Evolutionary conservation across 2,113 vertebrate genomes (phyloP), one percentile per base, ranked within the genome.

Genomic region (Silurus meridionalis): DNA sequence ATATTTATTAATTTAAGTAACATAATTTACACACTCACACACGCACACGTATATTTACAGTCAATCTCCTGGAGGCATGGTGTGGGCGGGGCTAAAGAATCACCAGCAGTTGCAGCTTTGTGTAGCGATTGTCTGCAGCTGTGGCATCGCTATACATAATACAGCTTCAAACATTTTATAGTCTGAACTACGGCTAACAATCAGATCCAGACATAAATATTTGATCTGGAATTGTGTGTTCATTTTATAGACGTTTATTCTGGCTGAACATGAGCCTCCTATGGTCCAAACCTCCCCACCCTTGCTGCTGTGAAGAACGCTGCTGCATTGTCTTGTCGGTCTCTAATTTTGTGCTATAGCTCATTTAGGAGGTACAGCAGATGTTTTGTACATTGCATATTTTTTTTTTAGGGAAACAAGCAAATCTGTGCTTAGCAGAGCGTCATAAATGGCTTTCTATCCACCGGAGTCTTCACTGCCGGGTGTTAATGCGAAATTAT

Each of bases 401-500:
- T 55, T 77, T 88, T n/a, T 88, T 67, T n/a, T 67, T 64, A 5
- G 81, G 50, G 63, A 46, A 67, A 60, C 14, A 55, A 77, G 87
- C 82, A 87, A 67, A 86, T 61, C 84, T 58, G n/a, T 21, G 58
- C 87, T 78, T n/a, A 85, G 87, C 83, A 53, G n/a, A 23, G n/a
- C 77, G 86, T 50, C 87, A 88, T 81, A 90, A 90, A 92, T 87
- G n/a, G 50, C 58, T 86, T 88, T 88, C 67, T 85, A 50, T 66
- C 21, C 81, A 61, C 87, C 60, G 81, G 87, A 87, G 88, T 67
- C 28, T 5, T 48, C 21, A 57, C 69, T 75, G 60, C 82, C 2
- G 78, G 10, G 3, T 60, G 28, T 86, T 92, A 87, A 85, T 90
- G 80, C 77, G 86, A 91, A 92, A 92, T 92, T 85, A 86, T 82